phyloP scores from a whole-genome alignment of 2,113 vertebrate genomes.

The Sceloporus undulatus region DNA sequence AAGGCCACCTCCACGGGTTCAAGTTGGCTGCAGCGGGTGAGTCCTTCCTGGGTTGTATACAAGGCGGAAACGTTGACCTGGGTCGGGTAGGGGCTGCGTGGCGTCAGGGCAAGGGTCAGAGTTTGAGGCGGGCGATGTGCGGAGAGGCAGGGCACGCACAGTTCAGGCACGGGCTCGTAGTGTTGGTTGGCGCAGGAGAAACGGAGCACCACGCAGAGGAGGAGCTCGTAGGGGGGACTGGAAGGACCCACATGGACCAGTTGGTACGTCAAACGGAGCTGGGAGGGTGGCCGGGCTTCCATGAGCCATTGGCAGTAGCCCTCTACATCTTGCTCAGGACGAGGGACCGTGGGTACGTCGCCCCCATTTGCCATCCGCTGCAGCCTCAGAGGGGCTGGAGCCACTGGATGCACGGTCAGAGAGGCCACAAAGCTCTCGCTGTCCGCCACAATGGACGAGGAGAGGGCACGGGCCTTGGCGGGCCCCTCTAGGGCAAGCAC shows the following conservation, averaged over 20 bases:
- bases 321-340: slow-evolving; percentile 33
- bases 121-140: slow-evolving; percentile 60
- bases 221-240: slow-evolving; percentile 61
- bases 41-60: slow-evolving; percentile 80
- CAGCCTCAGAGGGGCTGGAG: slow-evolving; percentile 71
- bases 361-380: slow-evolving; percentile 6
- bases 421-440: slow-evolving; percentile 80
- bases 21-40: slow-evolving; percentile 79
- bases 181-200: slow-evolving; percentile 76
- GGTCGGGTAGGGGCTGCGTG: slow-evolving; percentile 78
- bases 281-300: slow-evolving; percentile 65
- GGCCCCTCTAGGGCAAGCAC: slow-evolving; percentile 75
- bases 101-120: slow-evolving; percentile 80
- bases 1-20: slow-evolving; percentile 80
- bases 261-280: slow-evolving; percentile 73
- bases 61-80: slow-evolving; percentile 76
- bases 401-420: slow-evolving; percentile 78
- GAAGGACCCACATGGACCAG: slow-evolving; percentile 65
- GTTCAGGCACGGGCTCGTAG: slow-evolving; percentile 77
- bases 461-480: slow-evolving; percentile 73
- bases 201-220: slow-evolving; percentile 86
- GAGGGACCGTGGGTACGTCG: accelerated
- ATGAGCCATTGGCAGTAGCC: slow-evolving; percentile 75
- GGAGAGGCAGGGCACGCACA: slow-evolving; percentile 82
- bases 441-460: slow-evolving; percentile 84